phyloP scores from a whole-genome alignment of 2,113 vertebrate species.

The Antechinus flavipes region DNA sequence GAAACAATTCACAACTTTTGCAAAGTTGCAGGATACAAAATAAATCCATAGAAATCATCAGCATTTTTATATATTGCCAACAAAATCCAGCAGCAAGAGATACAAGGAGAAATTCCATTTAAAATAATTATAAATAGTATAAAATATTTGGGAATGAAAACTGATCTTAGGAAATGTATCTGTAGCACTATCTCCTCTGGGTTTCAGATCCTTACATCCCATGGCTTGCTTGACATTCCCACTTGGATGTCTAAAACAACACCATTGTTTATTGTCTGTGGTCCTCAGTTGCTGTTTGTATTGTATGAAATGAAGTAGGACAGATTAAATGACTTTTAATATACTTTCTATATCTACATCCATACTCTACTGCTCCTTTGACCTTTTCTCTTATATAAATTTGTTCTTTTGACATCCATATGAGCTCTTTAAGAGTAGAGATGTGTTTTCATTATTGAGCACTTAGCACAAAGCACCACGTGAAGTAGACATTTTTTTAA shows the following conservation, averaged over 20 bases:
- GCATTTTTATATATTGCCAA: too few species aligned
- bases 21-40: too few species aligned
- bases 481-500: background rate
- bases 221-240: background rate
- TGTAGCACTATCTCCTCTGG: background rate
- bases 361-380: background rate
- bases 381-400: background rate
- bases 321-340: background rate
- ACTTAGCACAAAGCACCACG: background rate
- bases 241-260: background rate
- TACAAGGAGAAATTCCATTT: too few species aligned
- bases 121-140: too few species aligned
- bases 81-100: too few species aligned
- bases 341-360: background rate
- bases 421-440: background rate
- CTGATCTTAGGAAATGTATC: background rate
- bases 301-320: background rate
- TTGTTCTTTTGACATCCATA: background rate
- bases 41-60: too few species aligned
- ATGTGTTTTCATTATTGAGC: background rate
- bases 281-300: background rate
- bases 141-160: too few species aligned
- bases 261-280: background rate
- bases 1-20: too few species aligned
- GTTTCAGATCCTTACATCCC: background rate